These are phyloP conservation scores for Acanthurus leucopareius DNA, from an alignment of 2,797 vertebrate genomes.

Conservation along the genomic window DNA sequence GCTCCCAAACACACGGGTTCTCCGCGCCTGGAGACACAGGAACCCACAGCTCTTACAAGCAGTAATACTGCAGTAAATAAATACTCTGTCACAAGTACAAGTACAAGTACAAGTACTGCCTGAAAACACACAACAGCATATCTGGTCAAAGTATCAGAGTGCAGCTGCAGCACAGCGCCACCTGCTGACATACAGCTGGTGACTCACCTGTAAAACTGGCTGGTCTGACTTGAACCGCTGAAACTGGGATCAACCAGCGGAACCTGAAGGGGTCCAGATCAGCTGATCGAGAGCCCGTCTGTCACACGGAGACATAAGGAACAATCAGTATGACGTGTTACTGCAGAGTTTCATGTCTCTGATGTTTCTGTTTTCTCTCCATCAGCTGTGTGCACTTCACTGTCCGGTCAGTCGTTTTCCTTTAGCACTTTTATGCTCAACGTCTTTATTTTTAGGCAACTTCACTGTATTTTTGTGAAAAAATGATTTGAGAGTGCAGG, in stretches of 20 bases:
- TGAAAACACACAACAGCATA: no score
- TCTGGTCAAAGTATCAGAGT: no score
- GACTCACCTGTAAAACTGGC: slow-evolving; percentile 90
- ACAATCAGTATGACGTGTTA: neutral
- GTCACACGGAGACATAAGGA: slow-evolving; percentile 18
- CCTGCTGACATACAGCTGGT: neutral
- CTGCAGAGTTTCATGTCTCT: no score
- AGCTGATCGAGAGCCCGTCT: slow-evolving; percentile 86
- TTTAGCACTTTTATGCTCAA: no score
- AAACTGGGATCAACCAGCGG: slow-evolving; percentile 95
- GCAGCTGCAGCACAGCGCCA: slow-evolving; percentile 3
- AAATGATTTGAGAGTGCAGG: no score
- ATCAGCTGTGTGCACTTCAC: no score
- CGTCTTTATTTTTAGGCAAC: no score
- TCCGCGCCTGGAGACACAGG: slow-evolving; percentile 87
- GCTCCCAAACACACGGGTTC: slow-evolving; percentile 91
- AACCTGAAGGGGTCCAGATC: slow-evolving; percentile 96
- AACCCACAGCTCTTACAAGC: neutral
- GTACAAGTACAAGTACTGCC: neutral
- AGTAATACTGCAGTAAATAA: neutral
- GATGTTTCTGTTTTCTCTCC: no score
- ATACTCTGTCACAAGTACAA: neutral
- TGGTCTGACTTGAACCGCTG: slow-evolving; percentile 91
- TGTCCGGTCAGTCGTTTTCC: no score
- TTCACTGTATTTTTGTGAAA: no score